Percentiles rank a stretch among this genome's conserved stretches.
phyloP scores from a whole-genome alignment of 2,113 vertebrate genomes.

The Pachyramphus minor region DNA sequence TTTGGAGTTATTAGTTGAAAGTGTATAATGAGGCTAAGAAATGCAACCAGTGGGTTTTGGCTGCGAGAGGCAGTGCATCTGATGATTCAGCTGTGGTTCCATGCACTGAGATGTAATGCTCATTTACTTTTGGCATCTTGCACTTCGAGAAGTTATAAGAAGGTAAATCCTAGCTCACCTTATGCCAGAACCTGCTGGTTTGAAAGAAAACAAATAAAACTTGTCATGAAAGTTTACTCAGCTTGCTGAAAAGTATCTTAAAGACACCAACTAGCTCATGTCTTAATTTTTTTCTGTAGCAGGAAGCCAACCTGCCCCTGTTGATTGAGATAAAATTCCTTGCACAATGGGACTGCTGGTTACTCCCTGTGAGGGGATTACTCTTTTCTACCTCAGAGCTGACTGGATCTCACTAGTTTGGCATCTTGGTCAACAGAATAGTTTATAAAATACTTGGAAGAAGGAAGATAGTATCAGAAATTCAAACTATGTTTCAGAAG shows the following conservation, averaged over 20 bases:
- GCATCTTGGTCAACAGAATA: neutral
- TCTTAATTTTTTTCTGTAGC: neutral
- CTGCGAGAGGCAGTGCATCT: neutral
- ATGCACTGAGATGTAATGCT: neutral
- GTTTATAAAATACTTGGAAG: neutral
- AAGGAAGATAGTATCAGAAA: conserved; percentile 8
- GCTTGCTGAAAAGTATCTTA: neutral
- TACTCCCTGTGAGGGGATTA: neutral
- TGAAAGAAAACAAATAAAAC: neutral
- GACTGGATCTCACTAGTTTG: neutral
- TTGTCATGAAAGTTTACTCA: neutral
- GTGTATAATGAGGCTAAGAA: neutral
- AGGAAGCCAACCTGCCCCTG: neutral
- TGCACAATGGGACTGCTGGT: neutral
- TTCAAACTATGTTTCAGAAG: neutral
- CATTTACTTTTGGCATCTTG: neutral
- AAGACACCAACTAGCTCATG: neutral
- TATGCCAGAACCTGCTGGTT: neutral
- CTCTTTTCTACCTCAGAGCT: neutral
- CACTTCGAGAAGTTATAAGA: neutral
- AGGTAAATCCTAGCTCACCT: neutral
- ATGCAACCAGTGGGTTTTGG: neutral
- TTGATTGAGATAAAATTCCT: neutral
- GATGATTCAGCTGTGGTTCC: neutral
- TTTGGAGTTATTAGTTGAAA: neutral